Percentiles rank a stretch among this genome's conserved stretches.
Conservation (phyloP, 2,888 invertebrate species). For the Pristionchus maxplancki region DNA sequence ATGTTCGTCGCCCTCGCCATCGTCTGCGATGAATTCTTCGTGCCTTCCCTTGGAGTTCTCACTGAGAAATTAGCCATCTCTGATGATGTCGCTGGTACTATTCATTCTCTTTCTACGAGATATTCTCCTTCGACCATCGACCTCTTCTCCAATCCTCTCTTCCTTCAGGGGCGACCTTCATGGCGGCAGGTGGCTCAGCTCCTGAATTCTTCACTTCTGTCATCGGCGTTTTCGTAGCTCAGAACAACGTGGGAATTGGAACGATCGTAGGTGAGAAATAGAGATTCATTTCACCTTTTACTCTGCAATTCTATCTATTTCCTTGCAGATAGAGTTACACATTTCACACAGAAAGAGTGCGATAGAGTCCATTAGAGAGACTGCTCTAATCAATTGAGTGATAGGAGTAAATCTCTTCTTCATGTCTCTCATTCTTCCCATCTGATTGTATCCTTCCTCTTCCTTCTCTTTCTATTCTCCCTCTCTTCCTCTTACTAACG, state of each 20-base stretch:
- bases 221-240: conserved; percentile 97
- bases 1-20: conserved; percentile 98
- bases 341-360: too few relatives aligned
- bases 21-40: conserved; percentile 99
- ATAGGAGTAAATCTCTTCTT: too few relatives aligned
- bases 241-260: conserved; percentile 94
- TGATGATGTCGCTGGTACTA: conserved; percentile 98
- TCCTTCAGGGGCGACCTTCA: conserved; percentile 98
- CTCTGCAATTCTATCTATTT: too few relatives aligned
- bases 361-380: too few relatives aligned
- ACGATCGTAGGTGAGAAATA: conserved; percentile 93
- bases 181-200: conserved; percentile 97
- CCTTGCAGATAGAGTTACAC: too few relatives aligned
- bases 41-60: conserved; percentile 96
- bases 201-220: conserved; percentile 95
- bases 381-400: too few relatives aligned
- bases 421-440: too few relatives aligned
- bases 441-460: neutral
- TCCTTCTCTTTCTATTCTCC: neutral
- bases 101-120: too few relatives aligned
- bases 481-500: conserved; percentile 23
- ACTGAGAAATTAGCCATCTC: conserved; percentile 94
- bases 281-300: too few relatives aligned
- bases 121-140: too few relatives aligned
- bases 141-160: too few relatives aligned